Conservation (phyloP, 1,140 invertebrate genomes). For the Polyergus mexicanus region DNA sequence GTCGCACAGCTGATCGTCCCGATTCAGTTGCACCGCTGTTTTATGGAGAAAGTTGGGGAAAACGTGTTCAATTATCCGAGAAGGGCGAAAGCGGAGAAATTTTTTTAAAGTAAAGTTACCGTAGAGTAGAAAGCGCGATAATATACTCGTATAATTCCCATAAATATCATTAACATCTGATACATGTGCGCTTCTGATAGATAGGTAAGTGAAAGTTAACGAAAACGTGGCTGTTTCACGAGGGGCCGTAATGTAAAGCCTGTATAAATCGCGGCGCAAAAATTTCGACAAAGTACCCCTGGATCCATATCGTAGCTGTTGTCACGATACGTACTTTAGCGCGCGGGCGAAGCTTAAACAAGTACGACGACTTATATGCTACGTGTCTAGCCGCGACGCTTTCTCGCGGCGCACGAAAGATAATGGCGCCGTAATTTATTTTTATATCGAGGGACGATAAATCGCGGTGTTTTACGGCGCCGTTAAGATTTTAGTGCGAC, state of each 20-base stretch:
- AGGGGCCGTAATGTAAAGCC: not conserved
- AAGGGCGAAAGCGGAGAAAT: not conserved
- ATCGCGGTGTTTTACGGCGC: conserved; percentile 44
- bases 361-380: conserved; percentile 44
- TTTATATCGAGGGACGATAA: conserved; percentile 52
- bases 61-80: not conserved
- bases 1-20: conserved; percentile 41
- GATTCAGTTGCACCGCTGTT: not conserved
- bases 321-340: conserved; percentile 30
- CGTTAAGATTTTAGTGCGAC: conserved; percentile 53
- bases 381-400: conserved; percentile 21
- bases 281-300: conserved; percentile 38
- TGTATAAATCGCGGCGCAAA: conserved; percentile 38
- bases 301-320: conserved; percentile 22
- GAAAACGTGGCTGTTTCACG: not conserved
- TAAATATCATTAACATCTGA: conserved; percentile 21
- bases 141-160: not conserved
- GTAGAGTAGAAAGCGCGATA: not conserved
- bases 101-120: not conserved
- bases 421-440: conserved; percentile 55
- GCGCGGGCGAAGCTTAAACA: conserved; percentile 22
- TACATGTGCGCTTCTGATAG: not conserved
- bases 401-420: conserved; percentile 27
- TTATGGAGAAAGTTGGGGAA: conserved; percentile 15
- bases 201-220: not conserved